Evolutionary conservation across 2,888 invertebrate genomes (phyloP).

Genomic region (Pterostichus madidus): DNA sequence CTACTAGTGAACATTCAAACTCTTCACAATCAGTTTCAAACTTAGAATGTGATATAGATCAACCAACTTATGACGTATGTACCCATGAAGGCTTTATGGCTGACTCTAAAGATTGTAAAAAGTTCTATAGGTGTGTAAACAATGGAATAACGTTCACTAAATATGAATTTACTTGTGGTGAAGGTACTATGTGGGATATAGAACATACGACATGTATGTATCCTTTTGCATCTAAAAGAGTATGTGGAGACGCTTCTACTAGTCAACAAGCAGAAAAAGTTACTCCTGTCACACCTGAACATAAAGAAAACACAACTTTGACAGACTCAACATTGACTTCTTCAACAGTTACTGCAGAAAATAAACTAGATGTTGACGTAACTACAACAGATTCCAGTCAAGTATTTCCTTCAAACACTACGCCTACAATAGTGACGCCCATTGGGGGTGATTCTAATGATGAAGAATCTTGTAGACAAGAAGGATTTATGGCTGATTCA

Average conservation of each 20-base stretch:
- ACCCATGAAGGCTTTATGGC: conserved; percentile 85
- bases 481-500: conserved; percentile 86
- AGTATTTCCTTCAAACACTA: no score
- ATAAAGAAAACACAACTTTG: no score
- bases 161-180: conserved; percentile 86
- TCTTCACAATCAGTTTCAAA: neutral
- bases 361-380: no score
- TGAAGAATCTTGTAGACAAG: conserved; percentile 78
- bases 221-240: conserved; percentile 81
- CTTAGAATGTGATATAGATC: no score
- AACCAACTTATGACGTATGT: conserved; percentile 76
- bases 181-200: conserved; percentile 89
- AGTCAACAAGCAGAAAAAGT: no score
- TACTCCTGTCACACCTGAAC: no score
- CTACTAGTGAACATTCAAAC: neutral
- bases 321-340: no score
- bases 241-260: conserved; percentile 70
- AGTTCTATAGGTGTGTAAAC: conserved; percentile 88
- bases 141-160: conserved; percentile 79
- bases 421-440: no score
- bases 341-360: no score
- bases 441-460: no score
- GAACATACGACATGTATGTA: conserved; percentile 85
- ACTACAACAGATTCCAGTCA: no score
- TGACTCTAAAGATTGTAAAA: conserved; percentile 84